Percentiles rank a stretch among this genome's conserved stretches.
phyloP scores from a whole-genome alignment of 2,113 vertebrate genomes.

The Petroica traversi region DNA sequence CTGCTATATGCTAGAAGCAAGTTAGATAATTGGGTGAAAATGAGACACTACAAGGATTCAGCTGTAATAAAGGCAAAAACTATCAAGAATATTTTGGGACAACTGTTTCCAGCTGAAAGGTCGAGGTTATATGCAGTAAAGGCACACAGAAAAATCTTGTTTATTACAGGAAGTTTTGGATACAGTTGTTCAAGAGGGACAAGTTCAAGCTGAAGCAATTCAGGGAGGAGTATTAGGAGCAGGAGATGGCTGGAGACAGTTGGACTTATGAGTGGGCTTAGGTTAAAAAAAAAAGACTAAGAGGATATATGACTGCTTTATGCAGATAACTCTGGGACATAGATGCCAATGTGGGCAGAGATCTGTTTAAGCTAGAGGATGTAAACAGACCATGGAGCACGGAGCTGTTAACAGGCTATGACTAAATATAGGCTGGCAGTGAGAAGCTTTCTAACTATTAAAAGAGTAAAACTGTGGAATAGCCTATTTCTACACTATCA shows the following conservation, averaged over 20 bases:
- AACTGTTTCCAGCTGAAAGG: not conserved
- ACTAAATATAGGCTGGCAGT: not conserved
- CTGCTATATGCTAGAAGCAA: not conserved
- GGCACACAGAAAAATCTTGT: not conserved
- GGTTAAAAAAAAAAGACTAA: not conserved
- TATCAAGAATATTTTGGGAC: not conserved
- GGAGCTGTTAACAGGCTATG: not conserved
- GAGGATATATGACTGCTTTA: not conserved
- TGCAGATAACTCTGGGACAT: not conserved
- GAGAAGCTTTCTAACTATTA: not conserved
- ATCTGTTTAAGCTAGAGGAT: not conserved
- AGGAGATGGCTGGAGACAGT: not conserved
- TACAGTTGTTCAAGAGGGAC: not conserved
- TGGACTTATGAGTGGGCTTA: fast-evolving
- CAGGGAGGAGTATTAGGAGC: not conserved
- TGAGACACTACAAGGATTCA: not conserved
- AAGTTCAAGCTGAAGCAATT: not conserved
- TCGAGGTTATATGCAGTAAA: not conserved
- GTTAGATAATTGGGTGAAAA: not conserved
- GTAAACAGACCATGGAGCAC: not conserved
- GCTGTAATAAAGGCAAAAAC: not conserved
- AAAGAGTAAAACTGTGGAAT: not conserved
- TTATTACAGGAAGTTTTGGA: not conserved
- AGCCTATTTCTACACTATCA: not conserved
- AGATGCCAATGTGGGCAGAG: not conserved